Conservation (phyloP, 2,113 vertebrate species). For the Campylomormyrus tamandua region DNA sequence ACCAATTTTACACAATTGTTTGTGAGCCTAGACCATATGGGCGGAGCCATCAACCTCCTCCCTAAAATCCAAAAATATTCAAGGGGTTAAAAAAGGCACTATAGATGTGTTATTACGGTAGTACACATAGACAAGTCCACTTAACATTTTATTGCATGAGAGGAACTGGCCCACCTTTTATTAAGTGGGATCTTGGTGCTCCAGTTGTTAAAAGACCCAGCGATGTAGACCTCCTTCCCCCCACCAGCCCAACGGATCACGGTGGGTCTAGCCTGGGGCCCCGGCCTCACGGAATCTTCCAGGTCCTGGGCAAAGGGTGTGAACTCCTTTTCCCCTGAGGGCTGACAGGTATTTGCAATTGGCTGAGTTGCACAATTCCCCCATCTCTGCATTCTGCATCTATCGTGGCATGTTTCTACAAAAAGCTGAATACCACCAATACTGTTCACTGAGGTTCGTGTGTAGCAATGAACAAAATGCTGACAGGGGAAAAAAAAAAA, state of each 20-base stretch:
- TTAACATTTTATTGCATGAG: not conserved
- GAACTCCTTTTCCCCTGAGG: constrained; percentile 80
- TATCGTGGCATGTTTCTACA: no score
- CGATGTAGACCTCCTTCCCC: constrained; percentile 90
- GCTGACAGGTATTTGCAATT: constrained; percentile 47
- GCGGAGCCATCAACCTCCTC: not conserved
- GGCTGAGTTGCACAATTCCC: not conserved
- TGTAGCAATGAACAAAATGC: not conserved
- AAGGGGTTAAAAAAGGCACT: not conserved
- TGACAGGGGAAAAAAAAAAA: not conserved
- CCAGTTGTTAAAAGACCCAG: constrained; percentile 96
- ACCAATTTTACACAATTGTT: not conserved
- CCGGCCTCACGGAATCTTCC: constrained; percentile 75
- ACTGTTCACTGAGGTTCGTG: not conserved
- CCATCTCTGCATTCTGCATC: not conserved
- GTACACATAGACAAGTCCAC: not conserved
- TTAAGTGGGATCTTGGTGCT: constrained; percentile 89
- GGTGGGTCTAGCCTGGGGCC: constrained; percentile 83
- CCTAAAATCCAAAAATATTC: not conserved
- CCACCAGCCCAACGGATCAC: constrained; percentile 95
- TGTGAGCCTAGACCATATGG: not conserved
- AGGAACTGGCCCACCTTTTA: constrained; percentile 70
- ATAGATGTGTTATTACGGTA: not conserved
- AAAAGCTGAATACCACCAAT: not conserved
- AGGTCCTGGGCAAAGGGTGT: constrained; percentile 67